A percentile compares a stretch with the other conserved stretches of the same genome.
Evolutionary conservation across 2,888 invertebrate species (phyloP).

Genomic region (Leistus spinibarbis): DNA sequence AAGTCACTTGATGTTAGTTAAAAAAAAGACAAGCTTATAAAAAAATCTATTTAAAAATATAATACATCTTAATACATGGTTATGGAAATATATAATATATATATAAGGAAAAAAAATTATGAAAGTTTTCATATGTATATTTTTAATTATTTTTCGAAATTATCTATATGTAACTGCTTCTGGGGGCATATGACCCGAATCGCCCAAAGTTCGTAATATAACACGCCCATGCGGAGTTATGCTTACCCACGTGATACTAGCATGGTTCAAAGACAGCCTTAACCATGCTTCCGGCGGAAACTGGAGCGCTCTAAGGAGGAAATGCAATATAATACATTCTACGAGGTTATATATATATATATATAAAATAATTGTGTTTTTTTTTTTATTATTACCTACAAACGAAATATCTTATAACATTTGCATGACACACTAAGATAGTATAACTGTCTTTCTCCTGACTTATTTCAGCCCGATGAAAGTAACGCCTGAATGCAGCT

Average conservation of each 20-base stretch:
- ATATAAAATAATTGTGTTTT: conserved; percentile 8
- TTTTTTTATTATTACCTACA: conserved; percentile 68
- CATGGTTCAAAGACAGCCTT: conserved; percentile 87
- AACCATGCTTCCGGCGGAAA: conserved; percentile 98
- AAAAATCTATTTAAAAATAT: background rate
- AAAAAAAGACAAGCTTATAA: too few relatives aligned
- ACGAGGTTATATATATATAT: conserved; percentile 2
- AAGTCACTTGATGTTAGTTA: too few relatives aligned
- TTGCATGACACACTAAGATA: conserved; percentile 94
- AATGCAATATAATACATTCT: background rate
- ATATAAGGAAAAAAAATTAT: background rate
- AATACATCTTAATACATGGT: background rate
- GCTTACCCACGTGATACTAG: conserved; percentile 90
- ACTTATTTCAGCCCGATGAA: conserved; percentile 83
- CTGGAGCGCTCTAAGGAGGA: conserved; percentile 82
- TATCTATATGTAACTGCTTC: conserved; percentile 70
- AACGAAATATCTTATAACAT: conserved; percentile 95
- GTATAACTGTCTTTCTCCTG: conserved; percentile 87
- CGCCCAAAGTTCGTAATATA: conserved; percentile 79
- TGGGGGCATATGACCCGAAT: conserved; percentile 88
- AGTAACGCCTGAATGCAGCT: conserved; percentile 91
- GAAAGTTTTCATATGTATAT: background rate
- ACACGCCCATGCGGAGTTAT: conserved; percentile 89
- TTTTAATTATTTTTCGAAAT: conserved; percentile 41
- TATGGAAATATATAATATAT: background rate